Evolutionary conservation across 2,888 invertebrate genomes (phyloP).

Genomic region (Amitus sp.): DNA sequence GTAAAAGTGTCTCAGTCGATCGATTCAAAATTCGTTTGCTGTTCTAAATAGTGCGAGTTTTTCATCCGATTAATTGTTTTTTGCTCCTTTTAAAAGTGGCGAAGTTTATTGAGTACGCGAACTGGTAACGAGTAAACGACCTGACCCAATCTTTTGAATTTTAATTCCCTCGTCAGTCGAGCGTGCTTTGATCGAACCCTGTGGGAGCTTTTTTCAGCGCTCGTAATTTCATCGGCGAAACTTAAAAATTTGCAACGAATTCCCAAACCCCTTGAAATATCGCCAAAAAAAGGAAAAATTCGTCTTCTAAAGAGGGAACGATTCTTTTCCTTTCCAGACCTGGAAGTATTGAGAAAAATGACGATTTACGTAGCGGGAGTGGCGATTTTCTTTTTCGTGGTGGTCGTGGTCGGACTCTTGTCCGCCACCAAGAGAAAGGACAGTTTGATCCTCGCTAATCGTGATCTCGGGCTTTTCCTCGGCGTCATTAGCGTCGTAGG

Average conservation of each 20-base stretch:
- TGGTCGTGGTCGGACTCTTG: conserved; percentile 77
- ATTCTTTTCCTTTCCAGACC: conserved; percentile 16
- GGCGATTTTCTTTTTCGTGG: conserved; percentile 74
- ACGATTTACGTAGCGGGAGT: conserved; percentile 71
- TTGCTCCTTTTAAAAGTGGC: conserved; percentile 30
- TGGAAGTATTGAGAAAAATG: conserved; percentile 44
- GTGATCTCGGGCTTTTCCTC: conserved; percentile 74
- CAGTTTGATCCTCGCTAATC: conserved; percentile 76
- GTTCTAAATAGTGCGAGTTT: too few species aligned
- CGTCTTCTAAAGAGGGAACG: too few species aligned
- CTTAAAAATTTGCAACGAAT: not conserved
- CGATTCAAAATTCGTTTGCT: too few species aligned
- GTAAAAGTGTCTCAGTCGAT: too few species aligned
- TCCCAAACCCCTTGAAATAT: too few species aligned
- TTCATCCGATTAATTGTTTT: too few species aligned
- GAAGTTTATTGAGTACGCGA: too few species aligned
- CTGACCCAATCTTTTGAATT: conserved; percentile 56
- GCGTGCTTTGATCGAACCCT: conserved; percentile 3
- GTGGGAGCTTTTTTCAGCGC: not conserved
- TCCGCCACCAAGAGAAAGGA: conserved; percentile 65
- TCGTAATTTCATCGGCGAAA: not conserved
- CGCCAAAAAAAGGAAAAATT: too few species aligned
- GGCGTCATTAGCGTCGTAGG: conserved; percentile 79
- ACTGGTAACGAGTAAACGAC: conserved; percentile 46
- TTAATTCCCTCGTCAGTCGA: conserved; percentile 48